Evolutionary conservation across 2,113 vertebrate species (phyloP).

Genomic region (Oncorhynchus mykiss): DNA sequence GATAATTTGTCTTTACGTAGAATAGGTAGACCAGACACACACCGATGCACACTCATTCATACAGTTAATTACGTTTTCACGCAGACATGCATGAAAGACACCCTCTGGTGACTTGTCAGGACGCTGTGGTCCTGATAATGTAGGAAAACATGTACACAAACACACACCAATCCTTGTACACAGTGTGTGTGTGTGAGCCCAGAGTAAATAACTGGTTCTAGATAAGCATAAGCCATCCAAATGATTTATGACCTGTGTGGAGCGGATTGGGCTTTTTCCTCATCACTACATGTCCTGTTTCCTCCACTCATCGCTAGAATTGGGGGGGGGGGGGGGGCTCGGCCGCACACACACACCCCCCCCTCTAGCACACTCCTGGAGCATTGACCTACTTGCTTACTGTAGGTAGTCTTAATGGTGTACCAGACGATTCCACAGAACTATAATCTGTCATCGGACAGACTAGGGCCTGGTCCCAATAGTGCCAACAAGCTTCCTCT

Average conservation of each 20-base stretch:
- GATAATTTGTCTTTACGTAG: constrained; percentile 61
- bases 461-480: constrained; percentile 40
- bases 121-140: too few relatives aligned
- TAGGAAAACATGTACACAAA: too few relatives aligned
- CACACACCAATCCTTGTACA: too few relatives aligned
- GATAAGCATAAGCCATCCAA: constrained; percentile 49
- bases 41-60: constrained; percentile 62
- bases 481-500: constrained; percentile 1
- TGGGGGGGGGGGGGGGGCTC: too few relatives aligned
- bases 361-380: constrained; percentile 34
- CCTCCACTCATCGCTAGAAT: background rate
- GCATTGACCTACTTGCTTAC: constrained; percentile 58
- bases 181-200: constrained; percentile 23
- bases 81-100: constrained; percentile 58
- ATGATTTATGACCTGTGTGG: constrained; percentile 65
- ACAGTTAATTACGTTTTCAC: constrained; percentile 71
- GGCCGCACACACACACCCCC: constrained; percentile 5
- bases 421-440: constrained; percentile 46
- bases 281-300: background rate
- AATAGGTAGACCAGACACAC: constrained; percentile 60
- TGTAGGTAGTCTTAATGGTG: constrained; percentile 50
- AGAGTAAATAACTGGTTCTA: constrained; percentile 30
- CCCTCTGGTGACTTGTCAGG: too few relatives aligned
- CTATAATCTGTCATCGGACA: constrained; percentile 57
- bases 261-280: constrained; percentile 33